Percentiles rank a stretch among this genome's conserved stretches.
Evolutionary conservation across 64 coral and sea anemone genomes (phyloP).

Genomic region (Stichodactyla mertensii): DNA sequence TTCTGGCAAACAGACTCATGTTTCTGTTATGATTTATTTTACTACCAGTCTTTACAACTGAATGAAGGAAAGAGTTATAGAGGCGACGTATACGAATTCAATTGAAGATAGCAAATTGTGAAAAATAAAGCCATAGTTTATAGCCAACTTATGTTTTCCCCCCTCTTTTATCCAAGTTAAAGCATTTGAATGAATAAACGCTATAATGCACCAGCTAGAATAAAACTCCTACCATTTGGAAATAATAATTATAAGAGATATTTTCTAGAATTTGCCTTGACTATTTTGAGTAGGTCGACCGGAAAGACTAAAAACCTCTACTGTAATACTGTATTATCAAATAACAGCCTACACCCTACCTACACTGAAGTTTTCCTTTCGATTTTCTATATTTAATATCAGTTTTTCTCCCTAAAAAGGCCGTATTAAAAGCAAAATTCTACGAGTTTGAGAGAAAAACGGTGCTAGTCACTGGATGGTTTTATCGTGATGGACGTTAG

Average conservation of each 20-base stretch:
- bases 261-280: slow-evolving; percentile 4
- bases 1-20: background rate
- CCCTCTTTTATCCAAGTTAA: background rate
- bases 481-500: background rate
- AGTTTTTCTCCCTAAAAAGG: background rate
- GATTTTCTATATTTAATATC: background rate
- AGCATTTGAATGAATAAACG: background rate
- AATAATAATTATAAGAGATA: background rate
- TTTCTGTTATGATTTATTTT: background rate
- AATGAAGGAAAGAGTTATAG: background rate
- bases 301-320: slow-evolving; percentile 7
- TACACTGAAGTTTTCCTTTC: slow-evolving; percentile 1
- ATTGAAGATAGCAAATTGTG: background rate
- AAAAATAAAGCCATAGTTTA: background rate
- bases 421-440: background rate
- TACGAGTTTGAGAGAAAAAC: background rate
- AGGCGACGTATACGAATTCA: background rate
- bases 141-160: background rate
- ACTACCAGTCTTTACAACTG: background rate
- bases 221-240: background rate
- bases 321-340: background rate
- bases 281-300: slow-evolving; percentile 7
- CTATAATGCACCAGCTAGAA: background rate
- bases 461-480: background rate
- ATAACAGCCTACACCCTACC: slow-evolving; percentile 28